Conservation (phyloP, 1,140 invertebrate species). For the Arctopsyche grandis region DNA sequence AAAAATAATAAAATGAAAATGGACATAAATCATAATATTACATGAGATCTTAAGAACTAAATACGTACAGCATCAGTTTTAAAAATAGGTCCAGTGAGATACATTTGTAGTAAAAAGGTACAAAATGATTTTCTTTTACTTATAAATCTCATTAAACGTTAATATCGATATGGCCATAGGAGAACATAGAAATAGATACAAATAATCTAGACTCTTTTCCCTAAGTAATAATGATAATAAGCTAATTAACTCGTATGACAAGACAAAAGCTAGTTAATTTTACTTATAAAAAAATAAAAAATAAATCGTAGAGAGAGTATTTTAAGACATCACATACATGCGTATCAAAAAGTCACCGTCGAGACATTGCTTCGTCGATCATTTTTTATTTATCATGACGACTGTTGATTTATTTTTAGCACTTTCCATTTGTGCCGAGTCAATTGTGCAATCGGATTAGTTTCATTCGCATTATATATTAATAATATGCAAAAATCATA, state of each 20-base stretch:
- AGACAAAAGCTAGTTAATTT: constrained; percentile 21
- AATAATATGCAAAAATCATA: too few species aligned
- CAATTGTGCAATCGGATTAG: too few species aligned
- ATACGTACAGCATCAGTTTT: constrained; percentile 34
- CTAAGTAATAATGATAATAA: constrained; percentile 19
- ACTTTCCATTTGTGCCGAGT: too few species aligned
- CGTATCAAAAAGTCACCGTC: too few species aligned
- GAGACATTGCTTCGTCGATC: too few species aligned
- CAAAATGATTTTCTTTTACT: constrained; percentile 45
- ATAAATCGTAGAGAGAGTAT: background rate
- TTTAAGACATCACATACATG: background rate
- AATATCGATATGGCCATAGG: constrained; percentile 23
- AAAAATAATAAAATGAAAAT: background rate
- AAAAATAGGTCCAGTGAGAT: constrained; percentile 44
- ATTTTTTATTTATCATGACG: too few species aligned
- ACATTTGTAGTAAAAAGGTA: constrained; percentile 52
- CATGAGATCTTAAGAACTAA: constrained; percentile 45
- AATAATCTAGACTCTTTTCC: background rate
- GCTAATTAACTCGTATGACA: constrained; percentile 23
- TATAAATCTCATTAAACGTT: constrained; percentile 2
- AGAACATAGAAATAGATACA: constrained; percentile 31
- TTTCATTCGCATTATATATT: too few species aligned
- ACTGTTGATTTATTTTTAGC: too few species aligned
- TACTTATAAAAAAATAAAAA: background rate
- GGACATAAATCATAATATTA: background rate